phyloP scores from a whole-genome alignment of 2,888 invertebrate species.

The Hypomecis punctinalis region DNA sequence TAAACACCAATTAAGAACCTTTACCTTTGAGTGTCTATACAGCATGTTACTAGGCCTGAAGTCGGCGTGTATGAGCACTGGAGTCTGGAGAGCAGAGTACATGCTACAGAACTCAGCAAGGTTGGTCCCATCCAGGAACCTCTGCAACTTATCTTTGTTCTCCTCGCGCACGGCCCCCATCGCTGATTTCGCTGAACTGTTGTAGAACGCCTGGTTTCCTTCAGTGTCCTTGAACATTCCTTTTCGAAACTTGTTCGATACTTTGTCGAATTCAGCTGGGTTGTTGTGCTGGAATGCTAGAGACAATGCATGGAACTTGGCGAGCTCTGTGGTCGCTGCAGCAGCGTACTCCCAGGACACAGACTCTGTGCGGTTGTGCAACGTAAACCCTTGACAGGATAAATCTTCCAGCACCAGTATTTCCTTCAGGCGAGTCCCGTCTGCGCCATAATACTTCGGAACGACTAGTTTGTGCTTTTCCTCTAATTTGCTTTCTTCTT shows the following conservation, averaged over 20 bases:
- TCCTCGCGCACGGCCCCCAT: not conserved
- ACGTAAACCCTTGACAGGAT: not conserved
- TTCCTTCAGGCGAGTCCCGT: not conserved
- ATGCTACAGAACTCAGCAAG: not conserved
- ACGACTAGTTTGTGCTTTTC: not conserved
- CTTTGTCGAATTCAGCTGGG: not conserved
- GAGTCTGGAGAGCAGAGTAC: not conserved
- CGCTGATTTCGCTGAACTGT: not conserved
- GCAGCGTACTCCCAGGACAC: not conserved
- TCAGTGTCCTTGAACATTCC: not conserved
- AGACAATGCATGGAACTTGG: constrained; percentile 15
- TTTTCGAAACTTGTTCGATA: not conserved
- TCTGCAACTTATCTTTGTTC: constrained; percentile 7
- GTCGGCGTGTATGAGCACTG: constrained; percentile 12
- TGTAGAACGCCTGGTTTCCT: not conserved
- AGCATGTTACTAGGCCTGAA: constrained; percentile 19
- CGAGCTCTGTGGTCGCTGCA: not conserved
- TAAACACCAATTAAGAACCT: not conserved
- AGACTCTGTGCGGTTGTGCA: not conserved
- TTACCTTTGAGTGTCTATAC: constrained; percentile 2
- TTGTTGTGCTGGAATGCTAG: not conserved
- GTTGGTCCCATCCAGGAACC: not conserved
- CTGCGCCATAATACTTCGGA: not conserved
- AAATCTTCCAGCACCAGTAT: not conserved
- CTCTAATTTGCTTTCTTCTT: not conserved